Evolutionary conservation across 2,113 vertebrate species (phyloP), one percentile per base, ranked within the genome.

Genomic region (Puffinus mauretanicus): DNA sequence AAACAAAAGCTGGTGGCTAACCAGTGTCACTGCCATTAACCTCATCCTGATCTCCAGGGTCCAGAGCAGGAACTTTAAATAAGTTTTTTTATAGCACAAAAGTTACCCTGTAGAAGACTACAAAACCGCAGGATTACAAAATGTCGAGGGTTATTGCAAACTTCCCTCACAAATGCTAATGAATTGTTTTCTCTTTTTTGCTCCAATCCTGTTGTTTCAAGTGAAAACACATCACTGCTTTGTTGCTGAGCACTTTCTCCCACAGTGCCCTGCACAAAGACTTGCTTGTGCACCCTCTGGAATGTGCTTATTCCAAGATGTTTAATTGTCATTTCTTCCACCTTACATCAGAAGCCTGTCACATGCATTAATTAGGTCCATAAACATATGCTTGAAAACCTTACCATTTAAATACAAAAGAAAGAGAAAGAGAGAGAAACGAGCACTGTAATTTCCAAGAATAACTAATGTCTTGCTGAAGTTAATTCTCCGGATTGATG

Each of bases 241-340:
- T 97, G 95, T 97, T 97, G 84, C 95, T 55, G 96, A 93, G 96
- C 88, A 52, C 88, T 96, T 95, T 97, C 97, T 97, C 97, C 97
- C 97, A 96, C 97, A 97, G 95, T 61, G 62, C 82, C 77, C 91
- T 38, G 90, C 94, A 98, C 88, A 97, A 97, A 97, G 96, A 79
- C 95, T 95, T 77, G 83, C 93, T 95, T 97, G 96, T 98, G 91
- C 78, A 89, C 85, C 89, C 87, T 96, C 81, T 92, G 96, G 97
- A 97, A 96, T 97, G 93, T 95, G 96, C 97, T 98, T 98, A 96
- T 97, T 96, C 97, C 54, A 30, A 96, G 93, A 96, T 36, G 86
- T 96, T 93, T 96, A 87, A 94, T 95, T 94, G 93, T 86, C 84
- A 93, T 96, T 97, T 97, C 91, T 95, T 95, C 86, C 84, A 97